Percentiles rank a stretch among this genome's conserved stretches.
phyloP scores from a whole-genome alignment of 2,888 invertebrate species.

The Notocelia uddmanniana region DNA sequence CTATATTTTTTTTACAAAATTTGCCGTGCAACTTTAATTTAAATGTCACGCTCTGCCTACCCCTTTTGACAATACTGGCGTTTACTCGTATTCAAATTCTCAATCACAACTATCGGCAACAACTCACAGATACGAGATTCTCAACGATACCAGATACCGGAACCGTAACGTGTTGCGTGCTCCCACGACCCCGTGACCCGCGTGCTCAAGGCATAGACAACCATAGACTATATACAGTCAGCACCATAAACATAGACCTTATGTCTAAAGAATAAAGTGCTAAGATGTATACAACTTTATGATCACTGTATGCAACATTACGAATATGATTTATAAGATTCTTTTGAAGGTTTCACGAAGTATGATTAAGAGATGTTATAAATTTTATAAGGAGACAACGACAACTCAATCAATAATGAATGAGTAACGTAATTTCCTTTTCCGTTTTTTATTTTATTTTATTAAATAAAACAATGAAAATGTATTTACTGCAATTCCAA shows the following conservation, averaged over 20 bases:
- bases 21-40: too few species aligned
- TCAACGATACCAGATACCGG: conserved; percentile 31
- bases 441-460: too few species aligned
- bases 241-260: too few species aligned
- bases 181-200: conserved; percentile 49
- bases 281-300: too few species aligned
- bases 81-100: not conserved
- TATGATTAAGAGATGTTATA: not conserved
- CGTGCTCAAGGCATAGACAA: conserved; percentile 10
- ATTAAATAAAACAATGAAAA: too few species aligned
- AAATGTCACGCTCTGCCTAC: too few species aligned
- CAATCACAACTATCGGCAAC: not conserved
- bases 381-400: not conserved
- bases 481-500: too few species aligned
- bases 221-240: conserved; percentile 10
- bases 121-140: not conserved
- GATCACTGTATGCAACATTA: not conserved
- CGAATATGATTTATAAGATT: conserved; percentile 24
- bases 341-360: conserved; percentile 3
- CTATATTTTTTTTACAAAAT: too few species aligned
- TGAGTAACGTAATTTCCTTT: too few species aligned
- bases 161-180: conserved; percentile 40
- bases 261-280: too few species aligned
- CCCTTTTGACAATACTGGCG: too few species aligned
- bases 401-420: not conserved